These are phyloP conservation scores for Plebejus melissa DNA, from an alignment of 2,888 invertebrate species.

Conservation along the genomic window DNA sequence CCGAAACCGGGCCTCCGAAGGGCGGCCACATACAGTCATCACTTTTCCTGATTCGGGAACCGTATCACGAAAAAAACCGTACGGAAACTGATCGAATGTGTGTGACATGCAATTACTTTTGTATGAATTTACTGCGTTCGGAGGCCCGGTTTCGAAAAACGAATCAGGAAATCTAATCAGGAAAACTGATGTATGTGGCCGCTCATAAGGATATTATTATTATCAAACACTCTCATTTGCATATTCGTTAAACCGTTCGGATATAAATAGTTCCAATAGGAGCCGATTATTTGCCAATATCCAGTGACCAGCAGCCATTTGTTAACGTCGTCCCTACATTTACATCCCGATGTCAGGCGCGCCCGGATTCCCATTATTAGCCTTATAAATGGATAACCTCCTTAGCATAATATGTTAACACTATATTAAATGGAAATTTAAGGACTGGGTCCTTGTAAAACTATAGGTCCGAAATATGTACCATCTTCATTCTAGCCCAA, in stretches of 20 bases:
- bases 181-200: too few relatives aligned
- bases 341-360: conserved; percentile 33
- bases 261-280: conserved; percentile 17
- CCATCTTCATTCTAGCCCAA: too few relatives aligned
- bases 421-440: conserved; percentile 34
- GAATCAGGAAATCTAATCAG: too few relatives aligned
- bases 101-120: too few relatives aligned
- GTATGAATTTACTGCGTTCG: too few relatives aligned
- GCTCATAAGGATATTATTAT: neutral
- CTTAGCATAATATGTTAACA: conserved; percentile 28
- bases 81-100: too few relatives aligned
- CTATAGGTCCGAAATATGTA: neutral
- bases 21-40: too few relatives aligned
- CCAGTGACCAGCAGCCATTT: conserved; percentile 33
- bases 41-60: too few relatives aligned
- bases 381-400: conserved; percentile 34
- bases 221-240: neutral
- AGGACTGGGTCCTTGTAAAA: conserved; percentile 2
- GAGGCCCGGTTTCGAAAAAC: too few relatives aligned
- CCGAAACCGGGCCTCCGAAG: too few relatives aligned
- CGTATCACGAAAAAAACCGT: too few relatives aligned
- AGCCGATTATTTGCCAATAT: conserved; percentile 19
- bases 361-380: conserved; percentile 35
- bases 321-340: conserved; percentile 36
- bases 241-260: neutral